Evolutionary conservation across 2,797 vertebrate genomes (phyloP).

Genomic region (Esox masquinongy): DNA sequence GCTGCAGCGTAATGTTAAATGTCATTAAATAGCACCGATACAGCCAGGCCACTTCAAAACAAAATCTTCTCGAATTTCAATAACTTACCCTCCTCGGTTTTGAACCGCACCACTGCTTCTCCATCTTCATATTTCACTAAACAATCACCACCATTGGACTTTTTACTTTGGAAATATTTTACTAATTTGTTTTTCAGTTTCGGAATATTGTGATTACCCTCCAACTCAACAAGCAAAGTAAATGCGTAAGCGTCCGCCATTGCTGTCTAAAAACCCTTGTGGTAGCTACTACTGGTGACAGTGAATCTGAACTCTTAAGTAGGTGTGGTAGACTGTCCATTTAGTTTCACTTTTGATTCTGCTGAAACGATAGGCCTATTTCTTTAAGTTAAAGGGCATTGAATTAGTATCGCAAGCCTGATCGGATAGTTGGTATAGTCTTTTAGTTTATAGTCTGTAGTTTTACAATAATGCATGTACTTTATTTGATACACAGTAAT

Average conservation of each 20-base stretch:
- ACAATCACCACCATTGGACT: slow-evolving; percentile 71
- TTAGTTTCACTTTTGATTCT: slow-evolving; percentile 73
- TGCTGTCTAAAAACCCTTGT: not conserved
- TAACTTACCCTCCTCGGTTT: slow-evolving; percentile 57
- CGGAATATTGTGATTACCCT: slow-evolving; percentile 17
- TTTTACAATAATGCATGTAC: no score
- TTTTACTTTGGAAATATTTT: slow-evolving; percentile 76
- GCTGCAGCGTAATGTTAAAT: not conserved
- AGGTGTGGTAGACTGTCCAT: not conserved
- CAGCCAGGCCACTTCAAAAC: not conserved
- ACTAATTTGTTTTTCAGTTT: slow-evolving; percentile 66
- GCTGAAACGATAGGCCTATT: not conserved
- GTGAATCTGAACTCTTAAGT: not conserved
- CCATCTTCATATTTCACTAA: slow-evolving; percentile 40
- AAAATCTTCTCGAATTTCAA: not conserved
- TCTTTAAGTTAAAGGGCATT: no score
- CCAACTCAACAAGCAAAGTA: slow-evolving; percentile 59
- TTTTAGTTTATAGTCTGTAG: no score
- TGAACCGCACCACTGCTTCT: slow-evolving; percentile 64
- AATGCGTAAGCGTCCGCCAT: slow-evolving; percentile 42
- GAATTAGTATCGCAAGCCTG: not conserved
- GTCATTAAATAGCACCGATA: not conserved
- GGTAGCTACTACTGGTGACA: not conserved
- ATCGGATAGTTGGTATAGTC: no score
- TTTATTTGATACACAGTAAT: no score